Conservation (phyloP, 2,888 invertebrate genomes). For the Fragum fragum region DNA sequence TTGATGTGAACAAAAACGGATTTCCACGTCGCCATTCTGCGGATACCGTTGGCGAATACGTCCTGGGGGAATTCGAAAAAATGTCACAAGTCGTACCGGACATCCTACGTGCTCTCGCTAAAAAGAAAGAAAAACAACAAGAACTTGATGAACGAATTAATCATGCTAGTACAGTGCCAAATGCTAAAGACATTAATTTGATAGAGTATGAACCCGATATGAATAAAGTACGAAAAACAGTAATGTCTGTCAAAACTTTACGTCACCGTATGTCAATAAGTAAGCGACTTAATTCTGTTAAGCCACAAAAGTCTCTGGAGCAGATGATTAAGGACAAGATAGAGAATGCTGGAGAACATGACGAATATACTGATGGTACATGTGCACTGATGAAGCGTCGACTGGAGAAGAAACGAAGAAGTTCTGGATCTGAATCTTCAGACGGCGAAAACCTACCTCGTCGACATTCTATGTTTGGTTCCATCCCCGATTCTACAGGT, state of each 20-base stretch:
- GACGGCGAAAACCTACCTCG: slow-evolving; percentile 47
- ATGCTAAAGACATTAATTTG: slow-evolving; percentile 37
- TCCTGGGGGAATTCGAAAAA: slow-evolving; percentile 73
- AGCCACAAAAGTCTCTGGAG: slow-evolving; percentile 65
- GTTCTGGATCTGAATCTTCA: slow-evolving; percentile 52
- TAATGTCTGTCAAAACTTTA: slow-evolving; percentile 69
- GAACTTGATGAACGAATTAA: slow-evolving; percentile 37
- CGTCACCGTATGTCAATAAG: slow-evolving; percentile 70
- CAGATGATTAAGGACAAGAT: slow-evolving; percentile 71
- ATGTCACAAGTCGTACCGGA: slow-evolving; percentile 76
- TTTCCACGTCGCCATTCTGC: slow-evolving; percentile 23
- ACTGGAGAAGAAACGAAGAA: slow-evolving; percentile 68
- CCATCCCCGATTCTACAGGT: neutral
- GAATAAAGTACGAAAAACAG: slow-evolving; percentile 68
- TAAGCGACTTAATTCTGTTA: slow-evolving; percentile 64
- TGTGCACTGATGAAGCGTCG: slow-evolving; percentile 72
- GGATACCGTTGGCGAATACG: slow-evolving; percentile 70
- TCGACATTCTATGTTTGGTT: slow-evolving; percentile 45
- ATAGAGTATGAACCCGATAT: slow-evolving; percentile 68
- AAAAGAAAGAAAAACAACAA: slow-evolving; percentile 63
- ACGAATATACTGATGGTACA: slow-evolving; percentile 71
- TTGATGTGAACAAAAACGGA: neutral
- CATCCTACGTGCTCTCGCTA: slow-evolving; percentile 71
- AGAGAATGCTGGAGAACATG: slow-evolving; percentile 55
- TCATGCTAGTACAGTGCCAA: slow-evolving; percentile 17